These are phyloP conservation scores for Orestias chungarensis DNA, from an alignment of 2,797 vertebrate genomes.

Conservation along the genomic window DNA sequence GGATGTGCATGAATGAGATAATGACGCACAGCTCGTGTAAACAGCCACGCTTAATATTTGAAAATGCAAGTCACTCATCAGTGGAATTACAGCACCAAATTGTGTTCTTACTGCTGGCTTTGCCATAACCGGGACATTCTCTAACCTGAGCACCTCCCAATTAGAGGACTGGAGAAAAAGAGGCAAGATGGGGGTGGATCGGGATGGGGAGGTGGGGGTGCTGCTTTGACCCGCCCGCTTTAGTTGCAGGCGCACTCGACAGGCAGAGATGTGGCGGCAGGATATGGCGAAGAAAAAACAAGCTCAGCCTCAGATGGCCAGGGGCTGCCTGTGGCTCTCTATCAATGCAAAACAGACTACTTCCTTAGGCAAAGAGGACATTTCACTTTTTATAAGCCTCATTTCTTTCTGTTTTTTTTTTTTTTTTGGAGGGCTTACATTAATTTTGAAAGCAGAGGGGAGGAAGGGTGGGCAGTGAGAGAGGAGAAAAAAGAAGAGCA, in stretches of 20 bases:
- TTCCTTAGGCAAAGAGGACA: slow-evolving; percentile 89
- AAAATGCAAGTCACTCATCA: slow-evolving; percentile 75
- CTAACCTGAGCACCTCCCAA: slow-evolving; percentile 81
- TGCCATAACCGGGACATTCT: slow-evolving; percentile 78
- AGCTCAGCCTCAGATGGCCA: slow-evolving; percentile 76
- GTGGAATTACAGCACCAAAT: slow-evolving; percentile 65
- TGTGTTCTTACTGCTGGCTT: slow-evolving; percentile 75
- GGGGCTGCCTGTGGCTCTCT: slow-evolving; percentile 84
- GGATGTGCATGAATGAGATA: slow-evolving; percentile 73
- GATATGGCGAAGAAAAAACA: slow-evolving; percentile 78
- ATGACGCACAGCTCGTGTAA: slow-evolving; percentile 59
- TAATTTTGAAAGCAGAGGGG: slow-evolving; percentile 86
- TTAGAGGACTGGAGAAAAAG: slow-evolving; percentile 66
- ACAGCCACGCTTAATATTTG: slow-evolving; percentile 66
- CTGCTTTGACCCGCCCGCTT: slow-evolving; percentile 77
- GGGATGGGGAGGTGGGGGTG: neutral
- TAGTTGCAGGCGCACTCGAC: slow-evolving; percentile 70
- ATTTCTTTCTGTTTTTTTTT: slow-evolving; percentile 24
- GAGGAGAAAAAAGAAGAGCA: slow-evolving; percentile 59
- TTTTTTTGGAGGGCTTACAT: slow-evolving; percentile 82
- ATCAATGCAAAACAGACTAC: slow-evolving; percentile 97
- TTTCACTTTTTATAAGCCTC: slow-evolving; percentile 89
- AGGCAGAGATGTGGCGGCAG: slow-evolving; percentile 77
- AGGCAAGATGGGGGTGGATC: neutral
- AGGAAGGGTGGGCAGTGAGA: slow-evolving; percentile 46